These are phyloP conservation scores for Cyprinodon tularosa DNA, from an alignment of 2,113 vertebrate species.

Conservation along the genomic window DNA sequence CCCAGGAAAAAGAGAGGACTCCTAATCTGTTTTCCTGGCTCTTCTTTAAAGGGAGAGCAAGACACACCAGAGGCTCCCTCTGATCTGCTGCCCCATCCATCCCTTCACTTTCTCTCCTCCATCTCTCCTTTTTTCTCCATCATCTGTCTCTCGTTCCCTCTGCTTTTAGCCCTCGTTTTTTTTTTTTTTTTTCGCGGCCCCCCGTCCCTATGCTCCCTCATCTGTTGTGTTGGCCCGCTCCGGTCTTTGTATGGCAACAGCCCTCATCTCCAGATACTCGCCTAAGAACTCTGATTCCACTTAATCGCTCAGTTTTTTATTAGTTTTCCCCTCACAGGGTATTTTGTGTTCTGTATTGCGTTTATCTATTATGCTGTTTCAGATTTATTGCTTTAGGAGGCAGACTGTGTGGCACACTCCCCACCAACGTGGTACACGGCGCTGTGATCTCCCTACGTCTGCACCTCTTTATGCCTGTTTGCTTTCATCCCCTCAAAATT, in stretches of 20 bases:
- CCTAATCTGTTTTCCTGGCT: slow-evolving; percentile 83
- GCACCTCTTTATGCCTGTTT: slow-evolving; percentile 77
- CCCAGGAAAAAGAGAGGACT: slow-evolving; percentile 74
- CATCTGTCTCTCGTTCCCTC: slow-evolving; percentile 75
- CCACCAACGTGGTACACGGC: slow-evolving; percentile 73
- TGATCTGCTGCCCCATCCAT: slow-evolving; percentile 81
- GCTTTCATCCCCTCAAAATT: slow-evolving; percentile 79
- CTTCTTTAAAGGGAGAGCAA: slow-evolving; percentile 80
- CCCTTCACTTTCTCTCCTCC: slow-evolving; percentile 70
- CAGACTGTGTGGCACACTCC: slow-evolving; percentile 77
- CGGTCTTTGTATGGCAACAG: slow-evolving; percentile 76
- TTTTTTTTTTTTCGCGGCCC: slow-evolving; percentile 45
- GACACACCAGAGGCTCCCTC: slow-evolving; percentile 79
- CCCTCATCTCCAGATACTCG: slow-evolving; percentile 76
- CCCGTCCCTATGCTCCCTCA: slow-evolving; percentile 79
- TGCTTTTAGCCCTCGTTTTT: slow-evolving; percentile 76
- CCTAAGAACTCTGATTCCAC: slow-evolving; percentile 81
- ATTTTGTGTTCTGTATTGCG: slow-evolving; percentile 80
- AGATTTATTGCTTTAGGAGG: slow-evolving; percentile 81
- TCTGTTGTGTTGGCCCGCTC: slow-evolving; percentile 77
- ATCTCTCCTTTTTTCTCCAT: slow-evolving; percentile 71
- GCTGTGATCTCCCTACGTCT: slow-evolving; percentile 77
- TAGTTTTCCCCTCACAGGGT: slow-evolving; percentile 78
- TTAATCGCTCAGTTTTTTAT: slow-evolving; percentile 80
- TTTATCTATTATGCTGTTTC: slow-evolving; percentile 83